Evolutionary conservation across 2,797 vertebrate species (phyloP), one percentile per base, ranked within the genome.

Genomic region (Gymnocypris eckloni): DNA sequence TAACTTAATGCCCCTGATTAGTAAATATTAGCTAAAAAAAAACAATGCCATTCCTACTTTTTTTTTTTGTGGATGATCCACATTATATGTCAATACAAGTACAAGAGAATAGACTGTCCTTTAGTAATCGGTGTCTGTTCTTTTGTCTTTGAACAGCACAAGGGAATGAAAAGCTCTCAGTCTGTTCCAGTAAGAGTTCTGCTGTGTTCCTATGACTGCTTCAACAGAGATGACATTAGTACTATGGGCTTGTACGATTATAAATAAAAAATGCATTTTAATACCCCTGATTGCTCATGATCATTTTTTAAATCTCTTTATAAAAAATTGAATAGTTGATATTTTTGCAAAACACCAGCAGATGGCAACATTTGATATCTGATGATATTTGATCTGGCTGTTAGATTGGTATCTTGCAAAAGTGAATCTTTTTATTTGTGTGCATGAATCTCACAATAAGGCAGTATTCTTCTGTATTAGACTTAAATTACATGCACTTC

Each of bases 191-290:
- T 92, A 43, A 92, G 72, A 41, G 91, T 28, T 1, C 88, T 93
- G 50, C 90, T 97, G 43, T 96, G 95, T 88, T 97, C 95, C 64
- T 93, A 90, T 81, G 91, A 81, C 64, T 97, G 95, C 91, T 96
- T 97, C 84, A 92, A 92, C 52, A 85, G 43, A 0, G 22, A 61
- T 7, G 90, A 84, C 71, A 92, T 13, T 22, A 85, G 16, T 90
- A 84, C 73, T 96, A 95, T 88, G 93, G 91, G 86, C 91, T 94
- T 89, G 86, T 89, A 86, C 75, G 86, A 71, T 88, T 69, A 4
- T 79, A 85, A 88, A 92, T 41, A 15, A 39, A 81, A 80, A 25
- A 54, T 18, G 13, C 12, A 28, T 48, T 0, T 33, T 8, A 41
- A 59, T 43, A 43, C 10, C 11, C 13, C 28, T 28, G 33, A 83